Evolutionary conservation across 2,113 vertebrate species (phyloP), one percentile per base, ranked within the genome.

Genomic region (Naja naja): DNA sequence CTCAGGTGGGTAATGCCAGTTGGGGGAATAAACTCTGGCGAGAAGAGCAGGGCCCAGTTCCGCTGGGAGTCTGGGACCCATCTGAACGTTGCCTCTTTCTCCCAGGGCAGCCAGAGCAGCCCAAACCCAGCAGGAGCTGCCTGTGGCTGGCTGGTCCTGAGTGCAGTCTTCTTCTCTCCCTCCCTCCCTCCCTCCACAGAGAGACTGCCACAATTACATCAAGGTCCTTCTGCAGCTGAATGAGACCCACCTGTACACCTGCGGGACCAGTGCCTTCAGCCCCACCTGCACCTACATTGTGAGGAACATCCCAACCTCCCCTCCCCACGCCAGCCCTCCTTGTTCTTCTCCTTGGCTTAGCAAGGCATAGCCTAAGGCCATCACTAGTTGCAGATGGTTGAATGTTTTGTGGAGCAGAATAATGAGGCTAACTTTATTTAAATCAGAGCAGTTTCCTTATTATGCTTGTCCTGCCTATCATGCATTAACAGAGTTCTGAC

Each of bases 161-260:
- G 22, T 7, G 85, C 23, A 12, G 43, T 43, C 23, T 1, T 5
- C 43, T 86, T 22, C 81, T 23, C 39, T 23, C 1, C n/a, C 39
- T 45, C 87, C 7, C 7, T 11, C 5, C 47, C 30, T n/a, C 1
- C 5, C 3, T 30, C 45, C 89, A n/a, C 96, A 99, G 99, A 99
- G 97, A 0, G 99, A 99, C 95, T 99, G 99, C 96, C 99, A 99
- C 97, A 99, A 99, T 97, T 99, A 99, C 96, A 97, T 99, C 97
- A 99, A 99, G 98, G 98, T 99, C 95, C 97, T 99, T 89, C 97
- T 99, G 58, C 98, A 93, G 1, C 93, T 99, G 93, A 99, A 99
- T 96, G 97, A 97, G 96, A 99, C 98, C 94, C 98, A 99, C 94
- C 97, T 99, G 87, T 98, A 99, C 23, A 97, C 98, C 89, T 99